phyloP scores from a whole-genome alignment of 2,797 vertebrate genomes.

The Microhierax caerulescens region DNA sequence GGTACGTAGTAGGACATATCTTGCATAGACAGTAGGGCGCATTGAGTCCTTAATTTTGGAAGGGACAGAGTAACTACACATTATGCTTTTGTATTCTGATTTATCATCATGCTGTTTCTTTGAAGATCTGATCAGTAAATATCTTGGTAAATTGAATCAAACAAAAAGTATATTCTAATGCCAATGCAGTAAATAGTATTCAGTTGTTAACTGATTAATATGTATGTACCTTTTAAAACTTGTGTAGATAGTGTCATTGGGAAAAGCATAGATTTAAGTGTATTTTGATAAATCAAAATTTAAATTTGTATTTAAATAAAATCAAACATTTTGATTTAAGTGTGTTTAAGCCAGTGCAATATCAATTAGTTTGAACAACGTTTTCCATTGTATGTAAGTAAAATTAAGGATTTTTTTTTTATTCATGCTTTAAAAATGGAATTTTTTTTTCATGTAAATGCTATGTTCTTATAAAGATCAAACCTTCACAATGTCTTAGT shows the following conservation, averaged over 20 bases:
- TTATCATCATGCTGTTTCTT: background rate
- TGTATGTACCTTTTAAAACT: background rate
- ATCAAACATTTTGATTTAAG: background rate
- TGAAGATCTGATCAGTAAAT: background rate
- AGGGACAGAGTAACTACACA: background rate
- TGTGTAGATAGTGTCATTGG: background rate
- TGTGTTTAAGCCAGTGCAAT: background rate
- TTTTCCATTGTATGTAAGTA: background rate
- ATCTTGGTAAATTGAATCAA: constrained; percentile 1
- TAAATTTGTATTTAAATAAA: no score
- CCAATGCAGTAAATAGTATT: background rate
- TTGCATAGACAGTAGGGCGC: background rate
- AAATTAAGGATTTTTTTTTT: background rate
- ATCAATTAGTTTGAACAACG: background rate
- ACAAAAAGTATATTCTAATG: background rate
- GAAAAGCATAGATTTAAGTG: background rate
- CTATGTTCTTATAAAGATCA: background rate
- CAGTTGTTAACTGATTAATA: background rate
- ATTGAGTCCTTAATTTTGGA: background rate
- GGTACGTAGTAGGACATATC: background rate
- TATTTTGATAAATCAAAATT: no score
- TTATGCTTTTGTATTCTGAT: background rate
- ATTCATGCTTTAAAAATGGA: background rate
- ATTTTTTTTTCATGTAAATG: background rate
- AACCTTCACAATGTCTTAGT: background rate